Conservation (phyloP, 2,113 vertebrate genomes). For the Azemiops feae region DNA sequence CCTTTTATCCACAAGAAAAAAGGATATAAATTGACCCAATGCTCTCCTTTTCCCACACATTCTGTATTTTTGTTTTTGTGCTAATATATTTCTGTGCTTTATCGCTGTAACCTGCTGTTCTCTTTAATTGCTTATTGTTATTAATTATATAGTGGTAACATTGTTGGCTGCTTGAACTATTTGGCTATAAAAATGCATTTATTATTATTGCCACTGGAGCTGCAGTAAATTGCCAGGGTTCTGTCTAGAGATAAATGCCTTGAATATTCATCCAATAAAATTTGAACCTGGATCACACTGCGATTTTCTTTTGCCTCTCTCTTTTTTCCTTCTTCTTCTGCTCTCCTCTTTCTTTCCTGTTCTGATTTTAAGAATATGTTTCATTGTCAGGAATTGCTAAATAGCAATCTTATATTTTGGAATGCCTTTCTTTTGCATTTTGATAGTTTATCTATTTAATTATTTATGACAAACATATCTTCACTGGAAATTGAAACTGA, state of each 20-base stretch:
- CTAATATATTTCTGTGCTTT: constrained; percentile 63
- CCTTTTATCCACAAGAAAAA: constrained; percentile 49
- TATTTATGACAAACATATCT: neutral
- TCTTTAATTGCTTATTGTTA: constrained; percentile 77
- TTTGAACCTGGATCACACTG: constrained; percentile 50
- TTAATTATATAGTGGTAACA: constrained; percentile 67
- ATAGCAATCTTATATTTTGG: neutral
- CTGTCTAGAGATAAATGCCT: constrained; percentile 57
- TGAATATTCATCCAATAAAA: constrained; percentile 57
- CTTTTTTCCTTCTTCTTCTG: neutral
- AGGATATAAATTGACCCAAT: constrained; percentile 27
- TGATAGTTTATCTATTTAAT: neutral
- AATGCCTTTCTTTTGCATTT: neutral
- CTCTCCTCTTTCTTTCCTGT: neutral
- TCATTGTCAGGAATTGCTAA: neutral
- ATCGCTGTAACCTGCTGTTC: constrained; percentile 67
- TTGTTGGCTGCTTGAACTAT: constrained; percentile 63
- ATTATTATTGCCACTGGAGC: constrained; percentile 64
- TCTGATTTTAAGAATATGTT: neutral
- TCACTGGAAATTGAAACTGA: neutral
- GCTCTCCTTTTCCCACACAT: constrained; percentile 54
- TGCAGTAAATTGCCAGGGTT: constrained; percentile 54
- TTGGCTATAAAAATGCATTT: constrained; percentile 68
- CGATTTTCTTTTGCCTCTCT: constrained; percentile 33
- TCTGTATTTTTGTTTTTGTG: constrained; percentile 49